phyloP scores from a whole-genome alignment of 2,113 vertebrate genomes.

The Mastomys coucha region DNA sequence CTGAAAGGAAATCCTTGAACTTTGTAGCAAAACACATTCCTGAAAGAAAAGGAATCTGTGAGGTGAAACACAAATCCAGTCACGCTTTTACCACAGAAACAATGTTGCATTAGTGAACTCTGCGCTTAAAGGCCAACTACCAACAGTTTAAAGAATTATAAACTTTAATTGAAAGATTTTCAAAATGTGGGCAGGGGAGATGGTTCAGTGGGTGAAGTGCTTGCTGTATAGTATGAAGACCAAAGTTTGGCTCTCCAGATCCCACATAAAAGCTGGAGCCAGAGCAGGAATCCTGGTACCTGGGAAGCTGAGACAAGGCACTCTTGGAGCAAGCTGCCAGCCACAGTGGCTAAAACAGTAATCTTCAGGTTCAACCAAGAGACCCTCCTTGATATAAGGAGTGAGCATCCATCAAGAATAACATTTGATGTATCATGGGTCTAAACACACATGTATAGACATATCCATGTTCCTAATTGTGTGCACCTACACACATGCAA shows the following conservation, averaged over 20 bases:
- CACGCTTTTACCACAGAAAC: slow-evolving; percentile 56
- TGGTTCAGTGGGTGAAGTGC: background rate
- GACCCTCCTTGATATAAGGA: background rate
- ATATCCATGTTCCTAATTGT: background rate
- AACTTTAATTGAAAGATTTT: slow-evolving; percentile 13
- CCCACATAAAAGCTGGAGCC: background rate
- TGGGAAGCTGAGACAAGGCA: background rate
- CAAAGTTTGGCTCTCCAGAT: background rate
- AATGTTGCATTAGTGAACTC: slow-evolving; percentile 56
- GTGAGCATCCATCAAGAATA: background rate
- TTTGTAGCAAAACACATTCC: slow-evolving; percentile 65
- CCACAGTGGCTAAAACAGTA: background rate
- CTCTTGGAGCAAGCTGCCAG: background rate
- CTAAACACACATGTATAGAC: background rate
- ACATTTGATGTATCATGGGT: background rate
- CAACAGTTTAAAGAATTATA: slow-evolving; percentile 26
- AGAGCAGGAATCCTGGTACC: too few relatives aligned
- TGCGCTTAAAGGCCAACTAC: slow-evolving; percentile 48
- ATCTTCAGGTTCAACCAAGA: background rate
- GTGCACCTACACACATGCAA: background rate
- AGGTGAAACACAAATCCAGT: slow-evolving; percentile 64
- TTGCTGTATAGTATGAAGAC: background rate
- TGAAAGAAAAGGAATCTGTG: slow-evolving; percentile 57
- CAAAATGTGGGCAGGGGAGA: background rate
- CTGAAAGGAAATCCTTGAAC: slow-evolving; percentile 68